These are phyloP conservation scores for Cheilosia grossa DNA, from an alignment of 2,888 invertebrate genomes.

Conservation along the genomic window DNA sequence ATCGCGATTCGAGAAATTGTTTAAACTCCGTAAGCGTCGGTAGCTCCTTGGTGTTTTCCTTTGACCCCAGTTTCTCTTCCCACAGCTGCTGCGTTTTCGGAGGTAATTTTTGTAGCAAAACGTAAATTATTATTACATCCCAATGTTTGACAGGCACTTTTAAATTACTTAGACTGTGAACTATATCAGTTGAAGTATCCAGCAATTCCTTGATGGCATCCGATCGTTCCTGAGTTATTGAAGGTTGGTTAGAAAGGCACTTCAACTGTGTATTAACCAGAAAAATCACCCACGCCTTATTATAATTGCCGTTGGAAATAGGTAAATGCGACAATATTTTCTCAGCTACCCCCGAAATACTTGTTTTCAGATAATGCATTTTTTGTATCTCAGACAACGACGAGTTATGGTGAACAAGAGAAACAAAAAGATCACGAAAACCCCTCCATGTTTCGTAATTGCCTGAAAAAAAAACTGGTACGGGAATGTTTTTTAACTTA, in stretches of 20 bases:
- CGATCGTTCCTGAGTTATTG: neutral
- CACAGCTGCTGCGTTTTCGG: neutral
- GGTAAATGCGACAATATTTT: neutral
- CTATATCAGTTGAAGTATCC: constrained; percentile 8
- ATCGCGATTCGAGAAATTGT: constrained; percentile 5
- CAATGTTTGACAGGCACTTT: neutral
- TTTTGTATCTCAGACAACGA: constrained; percentile 4
- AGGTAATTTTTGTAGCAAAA: constrained; percentile 1
- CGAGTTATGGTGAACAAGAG: neutral
- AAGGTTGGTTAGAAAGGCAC: constrained; percentile 4
- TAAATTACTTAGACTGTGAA: neutral
- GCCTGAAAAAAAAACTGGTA: neutral
- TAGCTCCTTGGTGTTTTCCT: constrained; percentile 14
- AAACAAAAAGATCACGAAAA: neutral
- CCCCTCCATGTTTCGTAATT: neutral
- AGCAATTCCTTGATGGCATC: neutral
- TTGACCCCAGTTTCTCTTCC: constrained; percentile 15
- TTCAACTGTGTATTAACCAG: constrained; percentile 25
- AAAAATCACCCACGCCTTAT: constrained; percentile 2
- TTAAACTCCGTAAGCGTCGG: neutral
- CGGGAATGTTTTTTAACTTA: constrained; percentile 3
- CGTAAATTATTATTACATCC: neutral
- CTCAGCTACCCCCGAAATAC: constrained; percentile 6
- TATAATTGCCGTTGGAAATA: constrained; percentile 2
- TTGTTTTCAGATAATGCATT: neutral